phyloP scores from a whole-genome alignment of 1,140 invertebrate genomes.

The Cecropterus lyciades region DNA sequence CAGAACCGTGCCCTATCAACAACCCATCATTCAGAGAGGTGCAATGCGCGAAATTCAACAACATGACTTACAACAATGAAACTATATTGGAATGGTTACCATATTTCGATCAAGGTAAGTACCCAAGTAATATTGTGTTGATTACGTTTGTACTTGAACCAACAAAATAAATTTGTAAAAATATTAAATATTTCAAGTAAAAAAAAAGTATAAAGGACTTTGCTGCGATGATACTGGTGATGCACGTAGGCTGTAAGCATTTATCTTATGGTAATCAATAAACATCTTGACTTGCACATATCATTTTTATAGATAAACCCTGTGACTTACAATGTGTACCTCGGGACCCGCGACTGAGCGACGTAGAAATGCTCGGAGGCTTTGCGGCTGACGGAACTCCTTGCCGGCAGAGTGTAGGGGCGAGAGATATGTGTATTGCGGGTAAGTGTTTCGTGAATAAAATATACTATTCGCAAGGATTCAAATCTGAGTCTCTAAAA shows the following conservation, averaged over 20 bases:
- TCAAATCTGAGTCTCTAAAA: too few relatives aligned
- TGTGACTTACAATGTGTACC: constrained; percentile 93
- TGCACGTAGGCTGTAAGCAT: too few relatives aligned
- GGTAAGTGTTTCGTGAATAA: too few relatives aligned
- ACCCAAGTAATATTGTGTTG: too few relatives aligned
- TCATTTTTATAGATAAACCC: constrained; percentile 87
- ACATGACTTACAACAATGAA: constrained; percentile 89
- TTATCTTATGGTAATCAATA: too few relatives aligned
- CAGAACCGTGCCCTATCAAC: constrained; percentile 89
- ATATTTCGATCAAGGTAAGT: constrained; percentile 91
- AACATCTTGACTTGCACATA: constrained; percentile 11
- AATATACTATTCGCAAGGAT: too few relatives aligned
- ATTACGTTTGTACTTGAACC: too few relatives aligned
- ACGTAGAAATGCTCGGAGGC: constrained; percentile 89
- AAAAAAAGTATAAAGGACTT: too few relatives aligned
- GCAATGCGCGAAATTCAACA: constrained; percentile 91
- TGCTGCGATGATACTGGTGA: too few relatives aligned
- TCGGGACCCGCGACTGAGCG: constrained; percentile 84
- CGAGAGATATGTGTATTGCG: constrained; percentile 92
- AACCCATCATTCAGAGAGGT: constrained; percentile 89
- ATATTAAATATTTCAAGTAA: too few relatives aligned
- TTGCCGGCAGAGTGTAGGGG: constrained; percentile 88
- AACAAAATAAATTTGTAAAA: too few relatives aligned
- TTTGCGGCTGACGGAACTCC: constrained; percentile 92
- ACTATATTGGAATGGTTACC: constrained; percentile 91